Conservation (phyloP, 2,888 invertebrate genomes). For the Acronicta aceris region DNA sequence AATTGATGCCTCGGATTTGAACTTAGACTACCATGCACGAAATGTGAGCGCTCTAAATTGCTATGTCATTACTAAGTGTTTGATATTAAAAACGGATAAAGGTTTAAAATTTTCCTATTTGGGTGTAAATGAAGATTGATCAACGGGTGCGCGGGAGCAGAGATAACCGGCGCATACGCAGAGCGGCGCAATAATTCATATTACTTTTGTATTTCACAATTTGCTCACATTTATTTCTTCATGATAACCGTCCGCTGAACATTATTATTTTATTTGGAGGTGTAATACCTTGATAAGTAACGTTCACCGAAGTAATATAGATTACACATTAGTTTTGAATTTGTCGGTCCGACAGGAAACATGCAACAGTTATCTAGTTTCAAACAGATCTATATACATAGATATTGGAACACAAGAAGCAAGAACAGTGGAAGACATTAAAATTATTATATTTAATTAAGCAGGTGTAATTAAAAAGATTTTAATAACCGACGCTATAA, state of each 20-base stretch:
- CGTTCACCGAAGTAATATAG: conserved; percentile 23
- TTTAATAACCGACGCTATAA: too few species aligned
- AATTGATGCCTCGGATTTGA: background rate
- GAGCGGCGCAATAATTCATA: background rate
- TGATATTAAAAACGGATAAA: too few species aligned
- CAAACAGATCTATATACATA: background rate
- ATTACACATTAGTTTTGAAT: conserved; percentile 16
- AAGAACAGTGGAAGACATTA: background rate
- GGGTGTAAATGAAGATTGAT: background rate
- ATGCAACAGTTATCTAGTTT: conserved; percentile 23
- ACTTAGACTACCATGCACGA: background rate
- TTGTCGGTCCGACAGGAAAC: conserved; percentile 31
- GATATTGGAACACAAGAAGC: background rate
- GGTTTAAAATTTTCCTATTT: background rate
- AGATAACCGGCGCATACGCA: background rate
- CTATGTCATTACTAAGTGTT: background rate
- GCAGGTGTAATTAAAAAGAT: too few species aligned
- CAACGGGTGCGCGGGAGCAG: too few species aligned
- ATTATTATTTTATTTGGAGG: conserved; percentile 10
- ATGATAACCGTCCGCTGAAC: conserved; percentile 6
- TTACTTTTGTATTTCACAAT: conserved; percentile 13
- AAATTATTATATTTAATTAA: too few species aligned
- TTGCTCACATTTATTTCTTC: conserved; percentile 14
- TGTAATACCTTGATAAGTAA: conserved; percentile 4
- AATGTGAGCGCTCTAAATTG: background rate